Conservation (phyloP, 2,113 vertebrate genomes). For the Grammatotria lemairii region DNA sequence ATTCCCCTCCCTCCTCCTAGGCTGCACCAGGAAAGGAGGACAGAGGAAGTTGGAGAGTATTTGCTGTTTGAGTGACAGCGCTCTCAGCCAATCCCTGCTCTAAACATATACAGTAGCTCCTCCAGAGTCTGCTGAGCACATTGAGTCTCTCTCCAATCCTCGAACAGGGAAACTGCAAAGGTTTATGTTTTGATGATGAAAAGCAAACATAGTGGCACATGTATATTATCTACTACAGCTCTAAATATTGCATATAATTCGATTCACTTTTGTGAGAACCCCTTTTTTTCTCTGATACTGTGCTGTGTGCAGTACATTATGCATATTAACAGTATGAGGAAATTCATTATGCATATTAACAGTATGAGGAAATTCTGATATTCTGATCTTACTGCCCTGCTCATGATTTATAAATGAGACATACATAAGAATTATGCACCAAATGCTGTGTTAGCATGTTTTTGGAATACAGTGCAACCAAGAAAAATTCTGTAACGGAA, state of each 20-base stretch:
- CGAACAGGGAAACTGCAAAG: not conserved
- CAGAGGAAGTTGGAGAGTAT: slow-evolving; percentile 61
- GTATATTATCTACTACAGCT: not conserved
- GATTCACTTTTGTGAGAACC: not conserved
- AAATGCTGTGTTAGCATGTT: not conserved
- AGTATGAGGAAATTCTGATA: not conserved
- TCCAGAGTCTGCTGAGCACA: slow-evolving; percentile 7
- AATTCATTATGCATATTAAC: not conserved
- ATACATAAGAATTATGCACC: not conserved
- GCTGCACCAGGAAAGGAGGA: slow-evolving; percentile 66
- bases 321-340: not conserved
- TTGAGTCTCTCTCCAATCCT: slow-evolving; percentile 1
- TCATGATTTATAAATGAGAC: slow-evolving; percentile 40
- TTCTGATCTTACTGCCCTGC: not conserved
- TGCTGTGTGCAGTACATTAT: not conserved
- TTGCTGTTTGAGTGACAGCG: slow-evolving; percentile 51
- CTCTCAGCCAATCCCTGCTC: slow-evolving; percentile 56
- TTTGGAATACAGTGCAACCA: not conserved
- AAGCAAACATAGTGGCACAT: slow-evolving; percentile 10
- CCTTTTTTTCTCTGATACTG: not conserved
- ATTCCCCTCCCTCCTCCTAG: slow-evolving; percentile 61
- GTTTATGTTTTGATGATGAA: slow-evolving; percentile 7
- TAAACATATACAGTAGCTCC: slow-evolving; percentile 11
- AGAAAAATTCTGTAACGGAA: not conserved
- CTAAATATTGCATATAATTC: not conserved